phyloP scores from a whole-genome alignment of 2,797 vertebrate genomes.

The Melanotaenia boesemani region DNA sequence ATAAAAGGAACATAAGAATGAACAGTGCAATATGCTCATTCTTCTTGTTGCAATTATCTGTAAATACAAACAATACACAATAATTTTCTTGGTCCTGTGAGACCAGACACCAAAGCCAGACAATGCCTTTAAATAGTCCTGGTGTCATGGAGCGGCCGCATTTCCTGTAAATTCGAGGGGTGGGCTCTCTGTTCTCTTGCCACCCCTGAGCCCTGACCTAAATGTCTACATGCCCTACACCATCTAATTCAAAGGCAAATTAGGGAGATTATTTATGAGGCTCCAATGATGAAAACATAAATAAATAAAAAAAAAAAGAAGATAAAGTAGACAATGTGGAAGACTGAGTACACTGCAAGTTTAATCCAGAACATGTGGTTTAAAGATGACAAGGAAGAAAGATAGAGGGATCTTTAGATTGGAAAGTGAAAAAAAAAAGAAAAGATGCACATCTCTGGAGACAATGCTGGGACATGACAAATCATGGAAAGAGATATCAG shows the following conservation, averaged over 20 bases:
- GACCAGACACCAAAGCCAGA: constrained; percentile 57
- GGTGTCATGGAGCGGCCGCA: constrained; percentile 61
- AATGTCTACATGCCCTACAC: constrained; percentile 74
- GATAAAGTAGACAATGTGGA: constrained; percentile 75
- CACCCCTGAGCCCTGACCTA: constrained; percentile 56
- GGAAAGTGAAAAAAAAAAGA: constrained; percentile 34
- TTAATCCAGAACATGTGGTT: constrained; percentile 80
- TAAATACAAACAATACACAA: constrained; percentile 69
- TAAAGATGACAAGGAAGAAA: constrained; percentile 65
- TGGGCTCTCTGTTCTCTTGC: constrained; percentile 63
- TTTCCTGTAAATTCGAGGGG: constrained; percentile 82
- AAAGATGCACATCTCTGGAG: constrained; percentile 51
- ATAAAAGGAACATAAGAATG: constrained; percentile 38
- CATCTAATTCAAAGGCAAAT: constrained; percentile 82
- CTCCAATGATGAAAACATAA: constrained; percentile 35
- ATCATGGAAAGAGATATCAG: constrained; percentile 57
- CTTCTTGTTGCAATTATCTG: constrained; percentile 65
- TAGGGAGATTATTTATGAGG: constrained; percentile 81
- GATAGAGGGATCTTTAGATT: constrained; percentile 51
- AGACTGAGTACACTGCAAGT: constrained; percentile 74
- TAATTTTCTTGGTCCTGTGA: constrained; percentile 52
- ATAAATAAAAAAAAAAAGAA: neutral
- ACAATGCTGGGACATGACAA: constrained; percentile 60
- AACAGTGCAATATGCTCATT: constrained; percentile 35
- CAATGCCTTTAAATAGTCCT: constrained; percentile 63